Conservation (phyloP, 1,140 invertebrate genomes). For the Drosophila ercepeae region DNA sequence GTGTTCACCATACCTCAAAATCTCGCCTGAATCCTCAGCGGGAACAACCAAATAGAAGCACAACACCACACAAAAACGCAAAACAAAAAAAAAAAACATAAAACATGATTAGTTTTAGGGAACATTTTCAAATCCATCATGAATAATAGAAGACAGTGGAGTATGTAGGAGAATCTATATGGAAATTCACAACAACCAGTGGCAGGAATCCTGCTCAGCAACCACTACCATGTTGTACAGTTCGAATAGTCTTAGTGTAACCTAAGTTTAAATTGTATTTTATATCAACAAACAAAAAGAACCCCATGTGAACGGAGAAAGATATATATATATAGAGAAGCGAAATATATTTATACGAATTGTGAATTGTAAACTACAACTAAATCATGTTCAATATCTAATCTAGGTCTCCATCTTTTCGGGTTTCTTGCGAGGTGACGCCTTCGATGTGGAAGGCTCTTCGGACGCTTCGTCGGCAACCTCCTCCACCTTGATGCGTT, state of each 20-base stretch:
- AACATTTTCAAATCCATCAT: slow-evolving; percentile 15
- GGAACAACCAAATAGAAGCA: slow-evolving; percentile 21
- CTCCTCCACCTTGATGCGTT: slow-evolving; percentile 68
- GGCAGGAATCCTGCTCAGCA: slow-evolving; percentile 1
- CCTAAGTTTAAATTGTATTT: slow-evolving; percentile 31
- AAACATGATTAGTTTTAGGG: slow-evolving; percentile 12
- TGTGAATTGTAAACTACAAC: slow-evolving; percentile 16
- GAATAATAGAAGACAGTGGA: slow-evolving; percentile 36
- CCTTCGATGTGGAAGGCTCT: slow-evolving; percentile 39
- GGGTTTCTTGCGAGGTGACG: slow-evolving; percentile 44
- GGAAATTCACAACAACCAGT: slow-evolving; percentile 1
- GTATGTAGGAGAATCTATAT: background rate
- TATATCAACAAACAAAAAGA: slow-evolving; percentile 16
- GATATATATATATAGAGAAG: slow-evolving; percentile 39
- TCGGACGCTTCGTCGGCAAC: slow-evolving; percentile 15
- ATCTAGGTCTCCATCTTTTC: slow-evolving; percentile 61
- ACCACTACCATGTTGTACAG: slow-evolving; percentile 29
- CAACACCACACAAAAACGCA: background rate
- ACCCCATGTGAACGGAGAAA: slow-evolving; percentile 13
- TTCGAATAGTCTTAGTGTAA: slow-evolving; percentile 39
- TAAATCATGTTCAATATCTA: no score
- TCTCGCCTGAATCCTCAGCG: background rate
- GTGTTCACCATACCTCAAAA: slow-evolving; percentile 44
- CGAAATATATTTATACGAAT: slow-evolving; percentile 70
- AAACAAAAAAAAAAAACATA: background rate